Percentiles rank a stretch among this genome's conserved stretches.
phyloP scores from a whole-genome alignment of 2,797 vertebrate genomes.

The Melanogrammus aeglefinus region DNA sequence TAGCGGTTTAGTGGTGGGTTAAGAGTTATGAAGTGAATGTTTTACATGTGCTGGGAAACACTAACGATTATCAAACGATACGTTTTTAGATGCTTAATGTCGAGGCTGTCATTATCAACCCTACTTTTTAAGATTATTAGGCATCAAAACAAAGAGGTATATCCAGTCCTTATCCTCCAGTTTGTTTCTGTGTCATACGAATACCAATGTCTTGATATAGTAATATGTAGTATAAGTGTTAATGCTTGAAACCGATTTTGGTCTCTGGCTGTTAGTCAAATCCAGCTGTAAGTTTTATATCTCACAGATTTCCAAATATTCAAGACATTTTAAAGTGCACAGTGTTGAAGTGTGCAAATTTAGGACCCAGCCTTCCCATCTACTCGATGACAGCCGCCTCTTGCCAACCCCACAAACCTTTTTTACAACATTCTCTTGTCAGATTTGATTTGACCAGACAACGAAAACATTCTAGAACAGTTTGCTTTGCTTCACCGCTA shows the following conservation, averaged over 20 bases:
- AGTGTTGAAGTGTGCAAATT: constrained; percentile 10
- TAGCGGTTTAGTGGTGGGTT: no score
- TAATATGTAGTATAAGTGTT: no score
- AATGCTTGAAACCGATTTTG: constrained; percentile 16
- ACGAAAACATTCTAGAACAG: not conserved
- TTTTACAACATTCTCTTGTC: constrained; percentile 39
- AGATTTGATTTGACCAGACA: constrained; percentile 19
- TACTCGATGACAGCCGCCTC: constrained; percentile 26
- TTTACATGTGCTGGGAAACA: not conserved
- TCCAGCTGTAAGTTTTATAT: not conserved
- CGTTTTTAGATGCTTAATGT: not conserved
- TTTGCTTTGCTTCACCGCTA: constrained; percentile 13
- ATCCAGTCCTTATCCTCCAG: not conserved
- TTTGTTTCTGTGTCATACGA: not conserved
- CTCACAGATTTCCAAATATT: not conserved
- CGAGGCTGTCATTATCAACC: not conserved
- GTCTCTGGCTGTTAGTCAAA: not conserved
- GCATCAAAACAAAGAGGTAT: not conserved
- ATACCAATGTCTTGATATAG: no score
- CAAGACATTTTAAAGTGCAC: not conserved
- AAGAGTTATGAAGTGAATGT: not conserved
- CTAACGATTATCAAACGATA: not conserved
- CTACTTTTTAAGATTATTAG: not conserved
- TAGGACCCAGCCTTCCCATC: not conserved
- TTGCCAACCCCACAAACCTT: constrained; percentile 21